Evolutionary conservation across 2,888 invertebrate genomes (phyloP).

Genomic region (Melipona beecheii): DNA sequence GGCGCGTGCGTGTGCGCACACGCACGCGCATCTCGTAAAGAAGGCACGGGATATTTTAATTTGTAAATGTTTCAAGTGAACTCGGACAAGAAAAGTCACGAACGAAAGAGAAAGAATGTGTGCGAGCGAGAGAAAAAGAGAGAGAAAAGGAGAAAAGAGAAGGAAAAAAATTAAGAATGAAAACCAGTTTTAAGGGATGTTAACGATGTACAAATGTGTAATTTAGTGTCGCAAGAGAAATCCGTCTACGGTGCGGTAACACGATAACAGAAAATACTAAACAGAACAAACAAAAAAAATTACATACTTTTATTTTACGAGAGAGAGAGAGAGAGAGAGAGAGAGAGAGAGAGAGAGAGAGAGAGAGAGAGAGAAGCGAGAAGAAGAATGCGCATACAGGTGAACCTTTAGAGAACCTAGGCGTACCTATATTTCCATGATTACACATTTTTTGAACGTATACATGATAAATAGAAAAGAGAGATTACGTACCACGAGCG

Average conservation of each 20-base stretch:
- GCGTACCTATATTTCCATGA: conserved; percentile 74
- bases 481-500: conserved; percentile 49
- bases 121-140: conserved; percentile 1
- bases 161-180: conserved; percentile 8
- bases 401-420: conserved; percentile 71
- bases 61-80: conserved; percentile 52
- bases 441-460: conserved; percentile 72
- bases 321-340: conserved; percentile 15
- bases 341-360: not conserved
- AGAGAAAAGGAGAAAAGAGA: conserved; percentile 3
- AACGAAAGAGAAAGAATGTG: not conserved
- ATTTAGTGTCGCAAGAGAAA: conserved; percentile 75
- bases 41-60: conserved; percentile 51
- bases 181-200: conserved; percentile 66
- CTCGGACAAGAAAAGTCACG: conserved; percentile 12
- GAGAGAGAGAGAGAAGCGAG: not conserved
- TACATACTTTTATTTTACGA: conserved; percentile 67
- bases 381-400: conserved; percentile 55
- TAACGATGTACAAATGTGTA: conserved; percentile 78
- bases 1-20: conserved; percentile 19
- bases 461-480: conserved; percentile 59
- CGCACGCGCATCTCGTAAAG: conserved; percentile 36
- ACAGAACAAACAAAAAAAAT: conserved; percentile 50
- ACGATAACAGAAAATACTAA: conserved; percentile 52
- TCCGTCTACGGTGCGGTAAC: conserved; percentile 65